phyloP scores from a whole-genome alignment of 2,888 invertebrate species.

The Heteromurus nitidus region DNA sequence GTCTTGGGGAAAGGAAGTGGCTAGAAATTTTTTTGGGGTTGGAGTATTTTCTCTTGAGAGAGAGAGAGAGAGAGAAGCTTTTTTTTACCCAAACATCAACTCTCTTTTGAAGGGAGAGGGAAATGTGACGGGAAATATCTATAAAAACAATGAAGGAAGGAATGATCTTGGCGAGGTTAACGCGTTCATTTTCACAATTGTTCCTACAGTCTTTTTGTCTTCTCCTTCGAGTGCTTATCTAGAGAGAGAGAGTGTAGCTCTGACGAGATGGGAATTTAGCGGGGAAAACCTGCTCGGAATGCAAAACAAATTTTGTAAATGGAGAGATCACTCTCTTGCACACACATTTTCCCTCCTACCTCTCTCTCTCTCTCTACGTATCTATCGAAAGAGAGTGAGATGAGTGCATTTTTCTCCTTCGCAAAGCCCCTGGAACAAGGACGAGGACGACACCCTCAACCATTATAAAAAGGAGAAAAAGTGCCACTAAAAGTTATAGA shows the following conservation, averaged over 20 bases:
- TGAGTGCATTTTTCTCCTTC: no score
- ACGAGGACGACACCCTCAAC: neutral
- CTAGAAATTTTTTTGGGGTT: no score
- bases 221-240: slow-evolving; percentile 53
- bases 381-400: neutral
- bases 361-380: slow-evolving; percentile 15
- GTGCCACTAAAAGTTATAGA: slow-evolving; percentile 59
- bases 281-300: slow-evolving; percentile 64
- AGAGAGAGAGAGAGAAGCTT: no score
- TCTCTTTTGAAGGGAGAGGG: neutral
- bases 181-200: slow-evolving; percentile 56
- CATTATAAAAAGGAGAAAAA: neutral
- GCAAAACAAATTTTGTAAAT: slow-evolving; percentile 67
- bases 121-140: slow-evolving; percentile 65
- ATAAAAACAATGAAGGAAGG: slow-evolving; percentile 67
- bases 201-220: neutral
- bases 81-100: neutral
- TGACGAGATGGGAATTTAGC: slow-evolving; percentile 62
- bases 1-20: slow-evolving; percentile 57
- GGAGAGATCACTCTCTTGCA: slow-evolving; percentile 60
- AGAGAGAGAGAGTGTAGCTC: slow-evolving; percentile 37
- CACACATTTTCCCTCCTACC: slow-evolving; percentile 12
- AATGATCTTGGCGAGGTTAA: slow-evolving; percentile 67
- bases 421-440: no score
- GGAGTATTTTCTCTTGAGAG: no score